Base-by-base conservation (phyloP, 2,888 invertebrate genomes). In the Troilus luridus region DNA sequence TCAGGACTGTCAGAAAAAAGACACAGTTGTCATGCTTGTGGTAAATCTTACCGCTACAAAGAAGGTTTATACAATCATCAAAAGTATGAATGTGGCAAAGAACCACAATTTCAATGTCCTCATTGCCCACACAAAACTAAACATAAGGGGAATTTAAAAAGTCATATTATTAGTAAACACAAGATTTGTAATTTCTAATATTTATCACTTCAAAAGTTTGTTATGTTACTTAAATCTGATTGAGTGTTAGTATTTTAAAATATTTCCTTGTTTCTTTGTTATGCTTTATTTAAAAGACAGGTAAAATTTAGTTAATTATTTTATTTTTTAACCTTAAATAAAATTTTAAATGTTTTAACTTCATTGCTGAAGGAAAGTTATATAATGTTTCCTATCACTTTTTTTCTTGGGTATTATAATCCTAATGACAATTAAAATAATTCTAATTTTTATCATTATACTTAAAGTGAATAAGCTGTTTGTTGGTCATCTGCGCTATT, bases 11-110 rank as follows among this genome's bases (percentile, higher is more conserved):
- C 24, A 41, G 60, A 27, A 81, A 90, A 90, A 59, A 90, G 62
- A 62, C 81, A 81, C 27, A n/a, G 94, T 91, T 94, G 94, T 93
- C 94, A 94, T 14, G 93, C 93, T 89, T 94, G 94, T 93, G 94
- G 94, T 93, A 94, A 94, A 92, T 94, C 94, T 88, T 94, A 94
- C 92, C 93, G 94, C 27, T 93, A 94, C 88, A 93, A 94, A 58
- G 94, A 94, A 92, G 94, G 94, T 59, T 94, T 94, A 94, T 64
- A 89, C n/a, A 60, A 64, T 72, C 95, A 95, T 92, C 93, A 94
- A 92, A 94, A 94, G 91, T 94, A 94, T 92, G 94, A 95, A 92
- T 95, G 95, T 93, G 92, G 92, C 27, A 92, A 92, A 62, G 93
- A 93, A 77, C 93, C 93, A 60, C 93, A 93, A 91, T 93, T 93